Base-by-base conservation (phyloP, 2,888 invertebrate species). In the Drosophila neonasuta region DNA sequence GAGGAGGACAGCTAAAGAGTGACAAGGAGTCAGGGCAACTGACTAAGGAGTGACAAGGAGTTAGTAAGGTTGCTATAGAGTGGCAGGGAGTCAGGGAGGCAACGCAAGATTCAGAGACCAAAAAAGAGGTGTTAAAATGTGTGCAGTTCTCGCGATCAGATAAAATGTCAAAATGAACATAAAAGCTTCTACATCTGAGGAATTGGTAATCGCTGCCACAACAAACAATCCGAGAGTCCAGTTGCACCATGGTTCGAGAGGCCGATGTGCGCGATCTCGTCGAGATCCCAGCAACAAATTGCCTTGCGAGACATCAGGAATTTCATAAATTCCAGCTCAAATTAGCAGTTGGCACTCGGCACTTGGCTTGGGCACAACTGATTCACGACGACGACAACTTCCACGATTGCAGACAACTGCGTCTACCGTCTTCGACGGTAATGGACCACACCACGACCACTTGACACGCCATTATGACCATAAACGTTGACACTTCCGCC, bases 91-190 rank as follows among this genome's bases (percentile, higher is more conserved):
- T 36, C 36, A 24, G 15, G 6, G 34, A 17, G 20, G 32, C 17
- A n/a, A 29, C 34, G 15, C 2, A 8, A 13, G 39, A 30, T 30
- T 7, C 30, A n/a, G n/a, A 13, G 24, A n/a, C 50, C 62, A 59
- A 71, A 61, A 61, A 68, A 39, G 71, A 87, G 87, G 84, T 85
- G 84, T 85, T 86, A 87, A 88, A 88, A 87, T 87, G 88, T 85
- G 88, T 88, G 87, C 88, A 87, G 84, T 85, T 85, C 88, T 85
- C 80, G 84, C 84, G 88, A 87, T 85, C 84, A 85, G 88, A 85
- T 88, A 87, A 88, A 88, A 88, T 88, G 88, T 88, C 88, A 88
- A 88, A 88, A 88, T 80, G 88, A 88, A 88, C 88, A 88, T 88
- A 88, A 88, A 88, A 89, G 88, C 85, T 86, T 88, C 84, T 88